Base-by-base conservation (phyloP, 2,888 invertebrate genomes). In the Drosophila maculinotata region DNA sequence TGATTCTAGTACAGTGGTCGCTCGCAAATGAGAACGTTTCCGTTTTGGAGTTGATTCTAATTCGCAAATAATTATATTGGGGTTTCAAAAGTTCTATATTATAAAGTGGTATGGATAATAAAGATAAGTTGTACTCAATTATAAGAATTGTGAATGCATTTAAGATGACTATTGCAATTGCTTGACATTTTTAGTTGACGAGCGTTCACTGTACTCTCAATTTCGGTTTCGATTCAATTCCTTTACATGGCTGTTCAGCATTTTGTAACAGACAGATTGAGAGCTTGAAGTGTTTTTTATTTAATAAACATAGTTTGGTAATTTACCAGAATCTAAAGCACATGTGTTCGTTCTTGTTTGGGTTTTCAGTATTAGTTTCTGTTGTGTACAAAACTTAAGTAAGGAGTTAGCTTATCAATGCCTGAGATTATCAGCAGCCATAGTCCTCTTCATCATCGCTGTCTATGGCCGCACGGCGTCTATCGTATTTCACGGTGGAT, bases 401-500 rank as follows among this genome's bases (percentile, higher is more conserved):
- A 36, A 54, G 12, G 26, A 47, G n/a, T 30, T 38, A 35, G 38
- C 25, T 38, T 23, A 42, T 64, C 15, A 31, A 39, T 62, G n/a
- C n/a, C n/a, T n/a, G n/a, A n/a, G n/a, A n/a, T n/a, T n/a, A 85
- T 91, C 90, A 91, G 88, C 91, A 91, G 36, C 90, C 92, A 47
- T 91, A 92, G 58, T 91, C 89, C 62, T 93, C 93, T 80, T 96
- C 96, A 89, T 97, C 97, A 84, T 96, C 96, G 1, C 96, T 96
- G 90, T 98, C 97, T 58, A 98, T 92, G 49, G 96, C 96, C 51
- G 96, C 97, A 92, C 97, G 94, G 87, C 97, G 94, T 88, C 98
- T 93, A 90, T 98, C 97, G 93, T 97, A 98, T 93, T 97, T 98
- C 0, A 98, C 97, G 33, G 95, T 95, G 59, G 95, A 95, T 41